Base-by-base conservation (phyloP, 2,113 vertebrate species). In the Ascaphus truei region DNA sequence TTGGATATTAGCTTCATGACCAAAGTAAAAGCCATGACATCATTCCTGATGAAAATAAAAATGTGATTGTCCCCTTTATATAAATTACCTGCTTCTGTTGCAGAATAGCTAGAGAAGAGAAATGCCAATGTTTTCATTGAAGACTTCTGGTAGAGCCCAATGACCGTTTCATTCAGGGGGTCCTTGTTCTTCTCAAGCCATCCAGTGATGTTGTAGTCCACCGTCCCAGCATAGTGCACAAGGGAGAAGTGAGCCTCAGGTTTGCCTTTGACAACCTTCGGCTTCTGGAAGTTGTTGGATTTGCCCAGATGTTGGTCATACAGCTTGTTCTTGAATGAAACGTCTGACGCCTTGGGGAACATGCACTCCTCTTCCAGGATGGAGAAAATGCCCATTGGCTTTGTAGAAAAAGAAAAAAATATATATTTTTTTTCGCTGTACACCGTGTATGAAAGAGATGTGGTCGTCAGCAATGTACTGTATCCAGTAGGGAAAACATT, bases 311-410 rank as follows among this genome's bases (percentile, higher is more conserved):
- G 90, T 52, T 92, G 91, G 36, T 92, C 90, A 8, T 92, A 91
- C 31, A 92, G 80, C 68, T 96, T 93, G 76, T 92, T 92, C 79
- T 91, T 93, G 81, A 94, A 93, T 74, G 92, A 91, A 4, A 72
- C 76, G 59, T 93, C 92, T 20, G 87, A 86, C 5, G 93, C 94
- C 88, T 89, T 95, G 74, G 95, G 93, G 75, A 96, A 94, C 89
- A 95, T 93, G 74, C 86, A 91, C 75, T 92, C 90, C 80, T 92
- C 91, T 75, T 92, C 91, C 13, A 92, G 83, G 78, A 92, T 92
- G 79, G 90, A 92, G 84, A 92, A 91, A 76, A 83, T 87, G 25
- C 84, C 83, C 85, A 85, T 84, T 0, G 85, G 85, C 85, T 86
- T n/a, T n/a, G n/a, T n/a, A n/a, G n/a, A 29, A 23, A 72, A n/a